Evolutionary conservation across 2,797 vertebrate genomes (phyloP), one percentile per base, ranked within the genome.

Genomic region (Phataginus tetradactyla): DNA sequence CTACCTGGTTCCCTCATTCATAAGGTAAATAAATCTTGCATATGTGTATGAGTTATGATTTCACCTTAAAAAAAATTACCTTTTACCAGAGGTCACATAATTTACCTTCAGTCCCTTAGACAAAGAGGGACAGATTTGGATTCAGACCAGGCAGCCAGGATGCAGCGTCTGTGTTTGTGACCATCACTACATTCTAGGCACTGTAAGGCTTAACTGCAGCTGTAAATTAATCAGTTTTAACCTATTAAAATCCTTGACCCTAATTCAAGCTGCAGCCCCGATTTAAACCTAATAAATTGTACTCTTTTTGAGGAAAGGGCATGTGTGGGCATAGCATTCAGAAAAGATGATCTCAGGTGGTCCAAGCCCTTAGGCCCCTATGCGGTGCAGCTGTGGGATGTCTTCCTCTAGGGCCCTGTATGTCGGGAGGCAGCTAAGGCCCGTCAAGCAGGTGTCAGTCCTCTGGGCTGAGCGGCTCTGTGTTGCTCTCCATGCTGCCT

Each of bases 1-100:
- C 49, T 92, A 69, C 20, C 61, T 89, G 9, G 23, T 72, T 85
- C 20, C 42, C 34, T 81, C 66, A 84, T 45, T 74, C 87, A 81
- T 68, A 78, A 81, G 37, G 34, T 78, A 92, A 93, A 57, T n/a
- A n/a, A 72, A 94, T 59, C 75, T 75, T 79, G 79, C 71, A 23
- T 63, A 69, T 71, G 10, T 51, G 11, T 39, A 11, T 63, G 59
- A 90, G 27, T 68, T 45, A 86, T 13, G 27, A 81, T 69, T 95
- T 69, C 39, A 75, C 32, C 45, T 87, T 77, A 18, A 20, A 86
- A 57, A 13, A 61, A 83, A 61, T 83, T 23, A 55, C 37, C 42
- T 42, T 90, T 95, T 89, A 77, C 61, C 29, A 78, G 37, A 23
- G 29, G 18, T 81, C n/a, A 53, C 66, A 51, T 78, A 66, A 53